Base-by-base conservation (phyloP, 92 coral and sea anemone genomes). In the Meandrina meandrites region DNA sequence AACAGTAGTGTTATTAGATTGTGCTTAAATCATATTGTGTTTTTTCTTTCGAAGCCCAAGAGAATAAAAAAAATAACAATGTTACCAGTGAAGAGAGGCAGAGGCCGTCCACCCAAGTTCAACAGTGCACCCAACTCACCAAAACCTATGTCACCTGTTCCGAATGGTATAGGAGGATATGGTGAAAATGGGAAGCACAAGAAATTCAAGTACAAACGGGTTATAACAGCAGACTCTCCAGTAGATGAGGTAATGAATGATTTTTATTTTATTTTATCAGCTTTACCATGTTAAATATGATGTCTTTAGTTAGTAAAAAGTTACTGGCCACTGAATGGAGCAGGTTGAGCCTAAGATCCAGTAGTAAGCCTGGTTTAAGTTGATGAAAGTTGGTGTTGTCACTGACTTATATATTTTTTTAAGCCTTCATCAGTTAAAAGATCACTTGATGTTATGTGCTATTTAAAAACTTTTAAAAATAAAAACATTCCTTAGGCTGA, bases 41-140 rank as follows among this genome's bases (percentile, higher is more conserved):
- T 79, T 80, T n/a, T 13, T 75, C 50, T 86, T 48, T 79, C 60
- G 1, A 79, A 94, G 98, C 95, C 95, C 36, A 94, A 92, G 91
- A 92, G 89, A 89, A 88, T 87, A 57, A 92, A 90, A 58, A 89
- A 91, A 57, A 81, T 94, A 80, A 90, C 93, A 31, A 94, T 94
- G 92, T 66, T 94, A 82, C 98, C 98, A 12, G 88, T 94, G 21
- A 94, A 91, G 71, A 90, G 98, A 78, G 98, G 98, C 53, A 72
- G 98, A 87, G 98, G 98, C 42, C 92, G 98, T 16, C 98, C 98
- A 80, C 98, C 98, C 21, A 94, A 94, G 91, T 92, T 86, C 47
- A 90, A 87, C 58, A 90, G 93, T 87, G 98, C 92, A 45, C 95
- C 95, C 10, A 90, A 90, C 72, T 94, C 98, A 3, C 98, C 95